Evolutionary conservation across 2,113 vertebrate genomes (phyloP).

Genomic region (Uria lomvia): DNA sequence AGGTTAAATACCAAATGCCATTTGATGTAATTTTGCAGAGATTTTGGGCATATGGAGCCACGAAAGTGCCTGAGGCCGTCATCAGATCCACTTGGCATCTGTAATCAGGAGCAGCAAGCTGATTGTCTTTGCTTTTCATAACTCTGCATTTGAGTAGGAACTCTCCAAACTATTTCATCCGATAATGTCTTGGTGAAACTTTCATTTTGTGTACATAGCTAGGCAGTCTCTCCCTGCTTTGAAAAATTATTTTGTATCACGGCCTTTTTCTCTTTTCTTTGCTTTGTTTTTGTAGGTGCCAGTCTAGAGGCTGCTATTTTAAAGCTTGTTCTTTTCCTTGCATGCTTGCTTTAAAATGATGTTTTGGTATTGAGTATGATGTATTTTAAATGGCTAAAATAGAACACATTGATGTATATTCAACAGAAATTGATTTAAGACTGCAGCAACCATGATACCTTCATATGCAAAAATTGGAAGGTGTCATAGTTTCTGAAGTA

Average conservation of each 20-base stretch:
- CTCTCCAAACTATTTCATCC: not conserved
- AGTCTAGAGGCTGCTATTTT: not conserved
- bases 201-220: not conserved
- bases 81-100: constrained; percentile 2
- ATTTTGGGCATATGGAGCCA: constrained; percentile 1
- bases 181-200: not conserved
- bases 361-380: not conserved
- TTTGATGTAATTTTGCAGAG: not conserved
- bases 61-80: rapidly evolving
- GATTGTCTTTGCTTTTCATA: constrained; percentile 9
- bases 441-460: not conserved
- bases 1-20: not conserved
- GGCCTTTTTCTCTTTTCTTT: not conserved
- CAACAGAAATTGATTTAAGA: not conserved
- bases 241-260: not conserved
- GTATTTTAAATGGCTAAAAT: not conserved
- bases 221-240: not conserved
- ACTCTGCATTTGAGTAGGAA: not conserved
- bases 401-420: not conserved
- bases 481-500: not conserved
- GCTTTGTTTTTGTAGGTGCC: not conserved
- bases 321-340: not conserved
- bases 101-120: not conserved
- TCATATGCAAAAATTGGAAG: not conserved
- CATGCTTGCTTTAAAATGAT: not conserved